phyloP scores from a whole-genome alignment of 2,113 vertebrate species.

The human (Homo sapiens) region GRCh38 chr11:106902501-106903000 shows the following conservation, averaged over 20 bases:
- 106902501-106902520: neutral
- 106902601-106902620: neutral
- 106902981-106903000: neutral
- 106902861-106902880: neutral
- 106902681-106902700: neutral
- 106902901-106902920: neutral
- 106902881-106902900: neutral
- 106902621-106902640: neutral
- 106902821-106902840: neutral
- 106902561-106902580: neutral
- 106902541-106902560: neutral
- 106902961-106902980: neutral
- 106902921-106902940: neutral
- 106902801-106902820: neutral
- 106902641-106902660: neutral
- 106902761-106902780: neutral
- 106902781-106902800: neutral
- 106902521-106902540: neutral
- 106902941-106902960: neutral
- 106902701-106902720: neutral
- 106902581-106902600: neutral
- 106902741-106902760: neutral
- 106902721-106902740: neutral
- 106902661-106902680: neutral
- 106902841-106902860: neutral